phyloP scores from a whole-genome alignment of 2,888 invertebrate species.

The Dorcus parallelipipedus region DNA sequence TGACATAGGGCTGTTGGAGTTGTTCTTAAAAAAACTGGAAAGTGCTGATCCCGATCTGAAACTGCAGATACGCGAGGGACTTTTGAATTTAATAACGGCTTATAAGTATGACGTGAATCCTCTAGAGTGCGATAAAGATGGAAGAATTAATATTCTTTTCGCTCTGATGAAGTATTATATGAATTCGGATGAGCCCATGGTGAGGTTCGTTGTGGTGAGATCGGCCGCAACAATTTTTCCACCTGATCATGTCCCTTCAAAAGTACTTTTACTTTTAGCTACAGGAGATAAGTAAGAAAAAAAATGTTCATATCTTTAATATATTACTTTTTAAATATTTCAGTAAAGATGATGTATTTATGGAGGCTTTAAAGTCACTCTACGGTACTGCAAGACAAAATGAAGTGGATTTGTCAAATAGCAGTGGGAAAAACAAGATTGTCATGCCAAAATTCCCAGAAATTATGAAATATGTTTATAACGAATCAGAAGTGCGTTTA shows the following conservation, averaged over 20 bases:
- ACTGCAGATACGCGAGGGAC: conserved; percentile 45
- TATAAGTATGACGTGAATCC: conserved; percentile 42
- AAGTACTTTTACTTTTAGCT: conserved; percentile 77
- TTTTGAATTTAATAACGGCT: conserved; percentile 41
- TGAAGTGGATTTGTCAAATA: conserved; percentile 47
- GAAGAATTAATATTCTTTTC: conserved; percentile 42
- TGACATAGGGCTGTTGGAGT: conserved; percentile 58
- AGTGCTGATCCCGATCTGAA: conserved; percentile 46
- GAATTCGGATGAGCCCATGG: conserved; percentile 72
- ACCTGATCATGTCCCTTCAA: conserved; percentile 74
- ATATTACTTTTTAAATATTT: conserved; percentile 19
- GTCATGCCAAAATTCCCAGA: conserved; percentile 70
- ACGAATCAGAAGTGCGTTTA: conserved; percentile 61
- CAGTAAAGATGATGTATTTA: conserved; percentile 73
- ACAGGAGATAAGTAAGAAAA: conserved; percentile 72
- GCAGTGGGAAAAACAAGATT: conserved; percentile 40
- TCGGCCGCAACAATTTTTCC: conserved; percentile 82
- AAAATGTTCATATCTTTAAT: not conserved
- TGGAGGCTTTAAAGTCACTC: conserved; percentile 69
- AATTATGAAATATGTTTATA: conserved; percentile 69
- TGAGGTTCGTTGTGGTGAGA: conserved; percentile 78
- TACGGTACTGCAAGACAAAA: conserved; percentile 66
- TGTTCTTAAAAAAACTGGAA: conserved; percentile 52
- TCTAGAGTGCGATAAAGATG: conserved; percentile 41
- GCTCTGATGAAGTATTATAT: conserved; percentile 72